These are phyloP conservation scores for Drosophila kambysellisi DNA, from an alignment of 2,888 invertebrate species.

Conservation along the genomic window DNA sequence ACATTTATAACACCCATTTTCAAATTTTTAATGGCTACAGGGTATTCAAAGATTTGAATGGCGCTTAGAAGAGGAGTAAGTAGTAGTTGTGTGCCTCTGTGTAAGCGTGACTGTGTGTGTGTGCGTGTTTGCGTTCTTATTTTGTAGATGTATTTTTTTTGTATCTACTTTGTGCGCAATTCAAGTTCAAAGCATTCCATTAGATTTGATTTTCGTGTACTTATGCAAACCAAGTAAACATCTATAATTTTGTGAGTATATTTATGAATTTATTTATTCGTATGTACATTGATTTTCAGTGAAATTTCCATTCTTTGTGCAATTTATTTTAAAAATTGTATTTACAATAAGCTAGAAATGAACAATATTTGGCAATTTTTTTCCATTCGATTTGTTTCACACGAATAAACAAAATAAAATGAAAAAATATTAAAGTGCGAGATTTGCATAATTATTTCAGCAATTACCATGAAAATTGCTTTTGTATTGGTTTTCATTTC, in stretches of 20 bases:
- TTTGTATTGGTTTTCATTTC: conserved; percentile 7
- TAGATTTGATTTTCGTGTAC: conserved; percentile 17
- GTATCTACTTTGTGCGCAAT: conserved; percentile 39
- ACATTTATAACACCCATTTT: background rate
- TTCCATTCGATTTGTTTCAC: conserved; percentile 22
- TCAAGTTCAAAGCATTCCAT: conserved; percentile 53
- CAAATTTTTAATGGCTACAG: background rate
- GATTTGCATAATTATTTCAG: conserved; percentile 26
- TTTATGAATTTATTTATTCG: conserved; percentile 1
- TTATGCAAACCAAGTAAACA: conserved; percentile 37
- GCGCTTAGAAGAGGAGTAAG: conserved; percentile 29
- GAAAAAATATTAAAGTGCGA: conserved; percentile 14
- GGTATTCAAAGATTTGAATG: conserved; percentile 33
- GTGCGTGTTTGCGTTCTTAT: background rate
- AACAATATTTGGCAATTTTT: conserved; percentile 27
- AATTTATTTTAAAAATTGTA: conserved; percentile 3
- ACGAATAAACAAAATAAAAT: conserved; percentile 35
- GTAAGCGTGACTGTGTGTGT: background rate
- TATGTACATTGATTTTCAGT: conserved; percentile 8
- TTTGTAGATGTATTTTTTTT: conserved; percentile 1
- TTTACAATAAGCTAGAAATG: background rate
- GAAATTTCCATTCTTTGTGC: conserved; percentile 31
- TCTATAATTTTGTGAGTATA: conserved; percentile 12
- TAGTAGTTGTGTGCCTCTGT: conserved; percentile 1
- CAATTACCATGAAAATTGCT: conserved; percentile 16